Conservation (phyloP, 2,113 vertebrate genomes). For the Desmodus rotundus region DNA sequence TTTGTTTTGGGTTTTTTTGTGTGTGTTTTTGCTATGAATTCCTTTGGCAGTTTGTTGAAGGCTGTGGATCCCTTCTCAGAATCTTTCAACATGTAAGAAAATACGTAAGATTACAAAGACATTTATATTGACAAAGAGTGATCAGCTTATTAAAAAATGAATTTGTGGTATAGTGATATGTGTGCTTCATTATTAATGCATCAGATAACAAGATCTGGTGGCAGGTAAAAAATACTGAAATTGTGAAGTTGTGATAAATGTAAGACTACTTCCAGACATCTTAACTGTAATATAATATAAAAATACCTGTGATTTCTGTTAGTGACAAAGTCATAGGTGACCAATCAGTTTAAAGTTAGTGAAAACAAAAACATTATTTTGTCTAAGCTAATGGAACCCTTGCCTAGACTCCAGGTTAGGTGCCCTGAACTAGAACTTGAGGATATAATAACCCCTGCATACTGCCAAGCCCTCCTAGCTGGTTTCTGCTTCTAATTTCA, state of each 20-base stretch:
- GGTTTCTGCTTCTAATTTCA: background rate
- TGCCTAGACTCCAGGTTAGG: background rate
- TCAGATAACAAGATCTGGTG: background rate
- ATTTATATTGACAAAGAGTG: background rate
- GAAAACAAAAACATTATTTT: background rate
- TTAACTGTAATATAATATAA: background rate
- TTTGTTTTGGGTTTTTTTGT: background rate
- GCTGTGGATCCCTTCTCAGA: background rate
- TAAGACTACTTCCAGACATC: background rate
- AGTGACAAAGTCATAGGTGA: background rate
- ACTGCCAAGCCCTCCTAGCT: background rate
- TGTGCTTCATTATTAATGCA: background rate
- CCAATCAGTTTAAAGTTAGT: background rate
- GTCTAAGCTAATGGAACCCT: background rate
- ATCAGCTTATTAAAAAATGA: background rate
- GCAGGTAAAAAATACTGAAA: background rate
- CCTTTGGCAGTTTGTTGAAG: background rate
- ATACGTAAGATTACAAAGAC: background rate
- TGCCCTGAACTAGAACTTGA: background rate
- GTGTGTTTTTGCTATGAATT: background rate
- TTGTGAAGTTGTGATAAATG: background rate
- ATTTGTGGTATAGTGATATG: background rate
- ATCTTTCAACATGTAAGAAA: conserved; percentile 13
- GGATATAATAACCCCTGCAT: background rate
- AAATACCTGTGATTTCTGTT: background rate